Base-by-base conservation (phyloP, 2,888 invertebrate species). In the Amiota mariae region DNA sequence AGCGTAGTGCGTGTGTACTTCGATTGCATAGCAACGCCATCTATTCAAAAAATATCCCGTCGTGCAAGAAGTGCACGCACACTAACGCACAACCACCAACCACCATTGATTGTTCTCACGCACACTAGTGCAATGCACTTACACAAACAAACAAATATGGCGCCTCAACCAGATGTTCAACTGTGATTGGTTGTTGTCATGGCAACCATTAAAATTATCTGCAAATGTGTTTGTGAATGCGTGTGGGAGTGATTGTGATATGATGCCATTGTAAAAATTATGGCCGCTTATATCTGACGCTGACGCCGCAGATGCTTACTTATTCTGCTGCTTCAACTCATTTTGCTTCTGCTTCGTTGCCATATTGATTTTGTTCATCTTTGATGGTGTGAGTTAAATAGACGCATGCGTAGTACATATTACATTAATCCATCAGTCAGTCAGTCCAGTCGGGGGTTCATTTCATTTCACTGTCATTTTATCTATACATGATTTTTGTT, bases 101-200 rank as follows among this genome's bases (percentile, higher is more conserved):
- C 54, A 68, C 36, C 36, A 36, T 36, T 36, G 6, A 36, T 36
- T n/a, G n/a, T 6, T 36, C 36, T 6, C 36, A 36, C 36, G 36
- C 36, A 36, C 36, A 36, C 36, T 36, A 36, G 8, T 36, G 36
- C 36, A 36, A 36, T 2, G 54, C 10, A 36, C 13, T 48, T 20
- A 67, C 67, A 67, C 56, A n/a, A 48, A 59, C 24, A 66, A 8
- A 15, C 54, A 66, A 47, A 15, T 9, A 36, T 59, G 59, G 20
- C 13, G 18, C 20, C 51, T 4, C 54, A 36, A 36, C 48, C 48
- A 73, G 67, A 76, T 75, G 73, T 2, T 8, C 49, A 8, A 36
- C 48, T 49, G 63, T 66, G 54, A 72, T 76, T 75, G 72, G 78
- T 51, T 57, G 78, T 78, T 70, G 76, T 56, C 74, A 78, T 72